Evolutionary conservation across 2,113 vertebrate genomes (phyloP).

Genomic region (Rhinoderma darwinii): DNA sequence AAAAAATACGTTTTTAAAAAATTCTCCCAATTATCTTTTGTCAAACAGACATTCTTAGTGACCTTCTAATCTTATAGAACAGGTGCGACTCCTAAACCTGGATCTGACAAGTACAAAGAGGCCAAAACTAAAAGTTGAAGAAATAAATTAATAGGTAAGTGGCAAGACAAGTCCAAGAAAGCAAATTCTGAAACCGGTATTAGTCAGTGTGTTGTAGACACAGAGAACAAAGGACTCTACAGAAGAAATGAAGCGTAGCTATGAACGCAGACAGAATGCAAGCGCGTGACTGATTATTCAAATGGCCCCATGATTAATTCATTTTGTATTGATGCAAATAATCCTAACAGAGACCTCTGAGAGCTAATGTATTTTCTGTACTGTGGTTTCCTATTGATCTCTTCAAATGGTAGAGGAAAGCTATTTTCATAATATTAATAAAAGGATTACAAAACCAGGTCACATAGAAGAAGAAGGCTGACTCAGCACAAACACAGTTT

Average conservation of each 20-base stretch:
- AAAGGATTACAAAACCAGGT: conserved; percentile 81
- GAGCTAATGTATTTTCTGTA: conserved; percentile 73
- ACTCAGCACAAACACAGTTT: conserved; percentile 69
- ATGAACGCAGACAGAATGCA: conserved; percentile 41
- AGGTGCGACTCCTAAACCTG: conserved; percentile 60
- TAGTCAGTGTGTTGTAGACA: conserved; percentile 56
- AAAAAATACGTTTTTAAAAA: neutral
- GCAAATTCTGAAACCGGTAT: conserved; percentile 61
- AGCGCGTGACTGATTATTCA: conserved; percentile 68
- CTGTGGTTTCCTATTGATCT: conserved; percentile 74
- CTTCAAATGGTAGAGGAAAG: conserved; percentile 73
- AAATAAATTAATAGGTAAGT: conserved; percentile 60
- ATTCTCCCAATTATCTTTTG: conserved; percentile 35
- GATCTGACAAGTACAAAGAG: conserved; percentile 62
- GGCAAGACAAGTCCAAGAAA: conserved; percentile 56
- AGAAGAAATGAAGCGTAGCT: conserved; percentile 53
- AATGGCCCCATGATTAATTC: conserved; percentile 72
- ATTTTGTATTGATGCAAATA: conserved; percentile 77
- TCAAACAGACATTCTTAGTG: conserved; percentile 23
- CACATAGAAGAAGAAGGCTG: conserved; percentile 77
- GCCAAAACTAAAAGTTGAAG: conserved; percentile 54
- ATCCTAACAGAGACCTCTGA: conserved; percentile 71
- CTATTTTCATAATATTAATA: conserved; percentile 81
- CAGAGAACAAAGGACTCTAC: conserved; percentile 56
- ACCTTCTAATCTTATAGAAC: conserved; percentile 61